Percentiles rank a stretch among this genome's conserved stretches.
Conservation (phyloP, 2,113 vertebrate genomes). For the Dromas ardeola region DNA sequence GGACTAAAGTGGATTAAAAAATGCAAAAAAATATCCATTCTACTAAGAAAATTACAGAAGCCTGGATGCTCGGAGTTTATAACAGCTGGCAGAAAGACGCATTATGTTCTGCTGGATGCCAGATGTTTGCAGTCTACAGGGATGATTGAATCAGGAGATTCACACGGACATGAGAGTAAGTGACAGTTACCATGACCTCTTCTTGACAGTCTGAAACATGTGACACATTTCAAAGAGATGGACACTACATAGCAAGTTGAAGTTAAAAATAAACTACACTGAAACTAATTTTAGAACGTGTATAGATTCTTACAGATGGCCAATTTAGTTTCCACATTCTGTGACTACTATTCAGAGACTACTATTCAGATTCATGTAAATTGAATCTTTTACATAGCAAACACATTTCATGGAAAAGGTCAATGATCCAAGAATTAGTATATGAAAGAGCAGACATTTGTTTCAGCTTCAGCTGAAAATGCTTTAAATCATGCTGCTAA, state of each 20-base stretch:
- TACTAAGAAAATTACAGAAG: neutral
- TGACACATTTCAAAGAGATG: neutral
- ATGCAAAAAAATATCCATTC: neutral
- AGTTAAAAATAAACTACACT: neutral
- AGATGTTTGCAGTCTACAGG: neutral
- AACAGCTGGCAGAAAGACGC: neutral
- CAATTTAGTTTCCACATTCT: neutral
- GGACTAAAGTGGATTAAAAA: neutral
- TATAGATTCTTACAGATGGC: neutral
- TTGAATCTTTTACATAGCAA: neutral
- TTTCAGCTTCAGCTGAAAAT: neutral
- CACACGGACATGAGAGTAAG: neutral
- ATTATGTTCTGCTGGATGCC: neutral
- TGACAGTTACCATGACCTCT: neutral
- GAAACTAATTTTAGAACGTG: neutral
- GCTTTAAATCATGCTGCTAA: neutral
- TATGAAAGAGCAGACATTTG: neutral
- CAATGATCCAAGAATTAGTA: neutral
- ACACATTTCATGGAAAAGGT: neutral
- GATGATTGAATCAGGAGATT: neutral
- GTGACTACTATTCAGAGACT: neutral
- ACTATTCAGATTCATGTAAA: neutral
- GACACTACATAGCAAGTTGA: neutral
- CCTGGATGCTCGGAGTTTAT: neutral
- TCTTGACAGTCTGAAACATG: neutral